These are phyloP conservation scores for Amiota mariae DNA, from an alignment of 2,888 invertebrate species.

Conservation along the genomic window DNA sequence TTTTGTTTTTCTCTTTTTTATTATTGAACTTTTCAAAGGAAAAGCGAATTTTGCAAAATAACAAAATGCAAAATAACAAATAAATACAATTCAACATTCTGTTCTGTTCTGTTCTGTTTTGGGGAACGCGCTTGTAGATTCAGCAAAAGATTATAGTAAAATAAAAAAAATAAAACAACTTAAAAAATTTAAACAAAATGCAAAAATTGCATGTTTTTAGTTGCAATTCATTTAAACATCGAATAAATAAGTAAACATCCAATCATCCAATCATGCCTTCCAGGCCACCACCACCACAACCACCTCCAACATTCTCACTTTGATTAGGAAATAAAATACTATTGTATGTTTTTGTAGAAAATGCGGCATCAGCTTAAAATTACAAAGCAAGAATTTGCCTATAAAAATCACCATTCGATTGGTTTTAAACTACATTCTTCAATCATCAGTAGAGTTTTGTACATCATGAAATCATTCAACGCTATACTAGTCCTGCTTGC, in stretches of 20 bases:
- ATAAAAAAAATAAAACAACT: conserved; percentile 15
- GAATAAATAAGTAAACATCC: no score
- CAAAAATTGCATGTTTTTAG: conserved; percentile 1
- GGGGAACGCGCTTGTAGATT: conserved; percentile 23
- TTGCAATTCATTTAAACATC: no score
- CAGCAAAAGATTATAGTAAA: conserved; percentile 42
- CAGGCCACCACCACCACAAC: no score
- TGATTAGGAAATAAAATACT: no score
- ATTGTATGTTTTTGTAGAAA: no score
- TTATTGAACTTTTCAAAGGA: conserved; percentile 24
- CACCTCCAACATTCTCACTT: no score
- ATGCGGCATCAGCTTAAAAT: no score
- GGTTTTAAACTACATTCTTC: conserved; percentile 1
- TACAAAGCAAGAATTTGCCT: no score
- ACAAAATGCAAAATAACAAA: background rate
- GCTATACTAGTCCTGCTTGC: background rate
- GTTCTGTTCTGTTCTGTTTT: no score
- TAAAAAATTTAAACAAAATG: conserved; percentile 9
- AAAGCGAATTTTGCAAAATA: conserved; percentile 26
- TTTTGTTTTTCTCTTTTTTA: conserved; percentile 16
- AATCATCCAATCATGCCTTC: no score
- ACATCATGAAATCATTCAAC: conserved; percentile 4
- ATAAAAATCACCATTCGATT: background rate
- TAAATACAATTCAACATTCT: conserved; percentile 12
- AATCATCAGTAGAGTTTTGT: background rate